Base-by-base conservation (phyloP, 2,888 invertebrate genomes). In the Dioctria linearis region DNA sequence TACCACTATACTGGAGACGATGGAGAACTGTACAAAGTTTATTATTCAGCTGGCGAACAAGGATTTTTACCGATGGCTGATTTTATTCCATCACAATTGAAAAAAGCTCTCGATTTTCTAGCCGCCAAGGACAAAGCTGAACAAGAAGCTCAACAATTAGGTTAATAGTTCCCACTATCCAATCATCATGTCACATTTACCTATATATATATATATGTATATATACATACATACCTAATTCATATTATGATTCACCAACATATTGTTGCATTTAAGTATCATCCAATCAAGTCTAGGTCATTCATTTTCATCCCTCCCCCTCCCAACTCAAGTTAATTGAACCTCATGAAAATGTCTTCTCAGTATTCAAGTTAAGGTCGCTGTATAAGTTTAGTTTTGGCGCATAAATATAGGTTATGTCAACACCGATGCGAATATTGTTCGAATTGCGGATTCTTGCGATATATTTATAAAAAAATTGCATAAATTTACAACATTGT, bases 1-100 rank as follows among this genome's bases (percentile, higher is more conserved):
- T 94, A 92, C 85, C 91, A 93, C 85, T 94, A 93, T 86, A 91
- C 93, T 6, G 94, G 93, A 3, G 92, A 92, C 59, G 92, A 92
- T 86, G 91, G 91, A 82, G 89, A 90, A 73, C 86, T 90, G 11
- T 91, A 91, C 84, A 88, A 89, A 40, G 89, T 91, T 37, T 88
- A 89, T 80, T 92, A 92, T 84, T 88, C 89, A 78, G 91, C 91
- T 80, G 91, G 91, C 83, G 90, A 91, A 84, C 89, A 91, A 78
- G 91, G 91, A 9, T 91, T 90, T 84, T 84, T 89, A 81, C 88
- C 91, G 54, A 86, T 86, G 84, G 89, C 94, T 4, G 93, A 92
- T 4, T 94, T 94, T 87, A 89, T 94, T 69, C 94, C 94, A 2
- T 57, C 61, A 3, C 76, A 76, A 63, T 43, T 76, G 63, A 63